phyloP scores from a whole-genome alignment of 2,113 vertebrate species.

The Phylloscopus whistleri region DNA sequence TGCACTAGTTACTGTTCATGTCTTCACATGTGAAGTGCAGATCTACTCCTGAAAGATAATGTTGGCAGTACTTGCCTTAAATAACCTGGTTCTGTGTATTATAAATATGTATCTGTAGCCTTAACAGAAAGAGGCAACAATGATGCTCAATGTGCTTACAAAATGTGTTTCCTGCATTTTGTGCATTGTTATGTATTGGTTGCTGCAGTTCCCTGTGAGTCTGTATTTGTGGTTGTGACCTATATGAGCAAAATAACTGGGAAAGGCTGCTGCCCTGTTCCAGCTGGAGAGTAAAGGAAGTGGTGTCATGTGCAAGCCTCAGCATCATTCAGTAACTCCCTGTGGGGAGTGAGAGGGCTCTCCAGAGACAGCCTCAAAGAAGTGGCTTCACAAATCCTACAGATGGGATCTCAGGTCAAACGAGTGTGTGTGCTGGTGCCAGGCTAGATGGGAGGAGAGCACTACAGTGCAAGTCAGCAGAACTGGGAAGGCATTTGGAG shows the following conservation, averaged over 20 bases:
- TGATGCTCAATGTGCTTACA: neutral
- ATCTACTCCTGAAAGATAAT: neutral
- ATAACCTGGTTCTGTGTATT: neutral
- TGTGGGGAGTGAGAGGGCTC: neutral
- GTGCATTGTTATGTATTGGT: neutral
- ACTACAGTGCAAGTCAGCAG: neutral
- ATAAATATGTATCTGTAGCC: neutral
- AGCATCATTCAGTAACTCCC: neutral
- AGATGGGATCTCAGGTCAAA: neutral
- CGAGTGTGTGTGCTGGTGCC: neutral
- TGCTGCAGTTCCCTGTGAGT: neutral
- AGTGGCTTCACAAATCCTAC: neutral
- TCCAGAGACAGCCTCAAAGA: neutral
- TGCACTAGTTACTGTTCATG: neutral
- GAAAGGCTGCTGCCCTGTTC: neutral
- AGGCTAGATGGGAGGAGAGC: neutral
- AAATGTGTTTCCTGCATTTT: neutral
- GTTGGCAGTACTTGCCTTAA: neutral
- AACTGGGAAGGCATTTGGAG: neutral
- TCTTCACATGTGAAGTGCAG: neutral
- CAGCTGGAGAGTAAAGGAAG: neutral
- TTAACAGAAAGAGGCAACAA: neutral
- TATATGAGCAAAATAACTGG: neutral
- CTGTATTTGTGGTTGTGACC: neutral
- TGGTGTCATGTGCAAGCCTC: neutral